Conservation (phyloP, 2,113 vertebrate genomes). For the Calypte anna region DNA sequence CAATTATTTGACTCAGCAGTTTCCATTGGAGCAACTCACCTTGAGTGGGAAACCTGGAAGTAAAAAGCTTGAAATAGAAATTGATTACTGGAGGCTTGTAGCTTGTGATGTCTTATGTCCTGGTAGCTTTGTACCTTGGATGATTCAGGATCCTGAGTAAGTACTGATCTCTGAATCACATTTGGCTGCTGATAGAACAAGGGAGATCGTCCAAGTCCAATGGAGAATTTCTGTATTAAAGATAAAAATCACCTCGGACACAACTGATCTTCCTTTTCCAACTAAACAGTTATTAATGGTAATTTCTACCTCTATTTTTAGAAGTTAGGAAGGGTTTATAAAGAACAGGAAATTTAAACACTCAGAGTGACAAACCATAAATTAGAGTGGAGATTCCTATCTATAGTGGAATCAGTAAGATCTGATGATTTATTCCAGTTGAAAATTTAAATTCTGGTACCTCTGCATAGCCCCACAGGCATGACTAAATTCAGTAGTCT, state of each 20-base stretch:
- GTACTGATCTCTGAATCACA: background rate
- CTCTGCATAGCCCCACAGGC: background rate
- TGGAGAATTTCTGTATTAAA: background rate
- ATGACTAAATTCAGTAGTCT: background rate
- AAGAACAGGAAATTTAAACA: background rate
- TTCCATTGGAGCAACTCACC: no score
- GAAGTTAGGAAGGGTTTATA: background rate
- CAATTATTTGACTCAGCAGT: no score
- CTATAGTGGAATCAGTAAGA: background rate
- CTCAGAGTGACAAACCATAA: background rate
- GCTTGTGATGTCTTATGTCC: background rate
- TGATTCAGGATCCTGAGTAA: background rate
- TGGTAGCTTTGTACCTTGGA: background rate
- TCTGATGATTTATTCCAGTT: background rate
- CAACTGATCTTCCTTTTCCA: background rate
- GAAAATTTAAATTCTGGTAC: background rate
- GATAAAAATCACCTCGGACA: background rate
- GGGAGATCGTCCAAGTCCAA: background rate
- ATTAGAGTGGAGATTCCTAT: background rate
- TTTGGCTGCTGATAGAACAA: background rate
- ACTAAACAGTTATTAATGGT: background rate
- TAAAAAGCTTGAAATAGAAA: background rate
- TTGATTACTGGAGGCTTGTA: background rate
- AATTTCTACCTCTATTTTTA: background rate
- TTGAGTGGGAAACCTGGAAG: background rate